Evolutionary conservation across 2,113 vertebrate genomes (phyloP), one percentile per base, ranked within the genome.

Genomic region (Mus pahari): DNA sequence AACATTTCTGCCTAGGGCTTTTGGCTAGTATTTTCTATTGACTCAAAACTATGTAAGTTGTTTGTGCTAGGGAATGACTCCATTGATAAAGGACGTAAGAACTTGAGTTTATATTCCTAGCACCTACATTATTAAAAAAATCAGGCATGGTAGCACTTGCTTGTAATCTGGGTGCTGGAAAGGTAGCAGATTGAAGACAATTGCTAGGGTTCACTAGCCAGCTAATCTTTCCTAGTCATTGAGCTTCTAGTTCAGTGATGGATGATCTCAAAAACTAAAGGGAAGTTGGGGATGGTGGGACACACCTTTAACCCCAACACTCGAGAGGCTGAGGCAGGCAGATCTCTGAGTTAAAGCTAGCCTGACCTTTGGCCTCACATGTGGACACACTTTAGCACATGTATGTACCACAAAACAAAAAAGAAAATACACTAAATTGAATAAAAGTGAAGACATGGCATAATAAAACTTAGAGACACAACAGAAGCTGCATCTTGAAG

Each of bases 21-120:
- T 36, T 89, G 33, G 31, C 75, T 92, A 26, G n/a, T 48, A 74
- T 55, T 90, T 91, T 83, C 10, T 55, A 42, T 96, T 42, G 95
- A 64, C 42, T 79, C 66, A 73, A 90, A 92, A 87, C 73, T 36
- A 12, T 24, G 5, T 31, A 55, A 12, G 0, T 97, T 55, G n/a
- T 60, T 92, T 92, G 22, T 36, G 10, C 36, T 91, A 90, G 83
- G 26, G 36, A 45, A 50, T 86, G 16, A 28, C 70, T 95, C 81
- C 28, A 22, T 50, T 83, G 33, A 36, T 48, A 86, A 68, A 86
- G 62, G 22, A 16, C 39, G 28, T 33, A 45, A 86, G 42, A 28
- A 84, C 58, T 60, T 48, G 28, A 66, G 60, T 86, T 64, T 42
- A 11, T 62, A 64, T 64, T 42, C 39, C n/a, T 42, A 42, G 5